Base-by-base conservation (phyloP, 1,140 invertebrate genomes). In the Diuraphis noxia region DNA sequence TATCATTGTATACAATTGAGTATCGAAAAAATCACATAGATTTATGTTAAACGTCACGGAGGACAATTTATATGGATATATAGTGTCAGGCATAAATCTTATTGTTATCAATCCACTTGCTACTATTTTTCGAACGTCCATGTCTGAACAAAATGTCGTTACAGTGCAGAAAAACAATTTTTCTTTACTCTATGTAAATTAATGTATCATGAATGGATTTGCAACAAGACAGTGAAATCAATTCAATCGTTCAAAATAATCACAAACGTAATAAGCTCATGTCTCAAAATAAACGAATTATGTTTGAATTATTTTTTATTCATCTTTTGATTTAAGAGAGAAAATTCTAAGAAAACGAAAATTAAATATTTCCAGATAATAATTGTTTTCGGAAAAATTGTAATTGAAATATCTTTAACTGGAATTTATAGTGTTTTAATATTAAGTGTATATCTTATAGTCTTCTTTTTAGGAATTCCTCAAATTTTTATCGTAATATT, bases 21-120 rank as follows among this genome's bases (percentile, higher is more conserved):
- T 36, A 38, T 79, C 23, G 77, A 79, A 79, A 34, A 79, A 21
- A 79, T 79, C 77, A 38, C n/a, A 79, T 79, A 38, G n/a, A 79
- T 38, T 79, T 38, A 38, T 79, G 36, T 79, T 79, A 38, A 38
- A 79, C 77, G 77, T 38, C 34, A 79, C 77, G 19, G 19, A 79
- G 77, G 8, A 79, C 77, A 79, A 79, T 79, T 36, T 79, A 79
- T 79, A 79, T 79, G 77, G 77, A 79, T 79, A 38, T 79, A 21
- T 23, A 79, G 77, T 79, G 36, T 79, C 77, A 79, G 21, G 8
- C 77, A 79, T 38, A 79, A 79, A 79, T 79, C 77, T 7, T 38
- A 79, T 38, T 79, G 77, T 79, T 34, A 79, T 79, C 34, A 38
- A 38, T 36, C n/a, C 34, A 79, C 8, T 36, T 23, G 77, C 77